Conservation (phyloP, 2,797 vertebrate species). For the Hyperoplus lanceolatus region DNA sequence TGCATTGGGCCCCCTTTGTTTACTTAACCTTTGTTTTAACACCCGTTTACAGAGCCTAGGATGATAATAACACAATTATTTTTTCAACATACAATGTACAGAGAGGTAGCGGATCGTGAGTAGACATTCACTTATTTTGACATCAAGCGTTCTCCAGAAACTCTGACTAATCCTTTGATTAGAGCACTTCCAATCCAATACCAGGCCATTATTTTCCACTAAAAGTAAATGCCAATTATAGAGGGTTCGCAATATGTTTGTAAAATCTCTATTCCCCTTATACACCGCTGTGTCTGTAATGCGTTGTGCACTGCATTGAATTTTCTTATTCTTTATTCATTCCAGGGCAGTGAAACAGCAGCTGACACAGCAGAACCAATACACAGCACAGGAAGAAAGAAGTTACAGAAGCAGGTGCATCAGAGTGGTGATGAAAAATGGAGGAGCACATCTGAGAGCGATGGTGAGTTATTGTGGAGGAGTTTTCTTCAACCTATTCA, state of each 20-base stretch:
- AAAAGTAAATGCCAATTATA: not conserved
- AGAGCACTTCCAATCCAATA: not conserved
- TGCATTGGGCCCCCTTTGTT: no score
- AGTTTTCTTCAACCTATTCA: not conserved
- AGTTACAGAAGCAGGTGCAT: conserved; percentile 85
- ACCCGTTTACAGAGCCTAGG: no score
- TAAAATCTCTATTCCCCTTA: not conserved
- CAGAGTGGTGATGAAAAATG: conserved; percentile 74
- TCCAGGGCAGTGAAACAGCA: conserved; percentile 74
- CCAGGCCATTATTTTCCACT: not conserved
- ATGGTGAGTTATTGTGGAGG: conserved; percentile 48
- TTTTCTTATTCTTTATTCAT: conserved; percentile 22
- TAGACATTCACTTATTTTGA: no score
- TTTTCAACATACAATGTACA: no score
- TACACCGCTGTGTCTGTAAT: conserved; percentile 1
- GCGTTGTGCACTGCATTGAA: not conserved
- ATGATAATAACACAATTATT: no score
- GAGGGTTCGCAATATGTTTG: not conserved
- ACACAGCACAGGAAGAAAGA: conserved; percentile 83
- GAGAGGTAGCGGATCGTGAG: no score
- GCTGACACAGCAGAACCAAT: conserved; percentile 76
- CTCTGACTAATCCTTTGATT: no score
- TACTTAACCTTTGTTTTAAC: no score
- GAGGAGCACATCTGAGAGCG: conserved; percentile 50
- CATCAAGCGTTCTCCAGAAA: no score